These are phyloP conservation scores for Rhagoletis pomonella DNA, from an alignment of 1,140 invertebrate genomes.

Conservation along the genomic window DNA sequence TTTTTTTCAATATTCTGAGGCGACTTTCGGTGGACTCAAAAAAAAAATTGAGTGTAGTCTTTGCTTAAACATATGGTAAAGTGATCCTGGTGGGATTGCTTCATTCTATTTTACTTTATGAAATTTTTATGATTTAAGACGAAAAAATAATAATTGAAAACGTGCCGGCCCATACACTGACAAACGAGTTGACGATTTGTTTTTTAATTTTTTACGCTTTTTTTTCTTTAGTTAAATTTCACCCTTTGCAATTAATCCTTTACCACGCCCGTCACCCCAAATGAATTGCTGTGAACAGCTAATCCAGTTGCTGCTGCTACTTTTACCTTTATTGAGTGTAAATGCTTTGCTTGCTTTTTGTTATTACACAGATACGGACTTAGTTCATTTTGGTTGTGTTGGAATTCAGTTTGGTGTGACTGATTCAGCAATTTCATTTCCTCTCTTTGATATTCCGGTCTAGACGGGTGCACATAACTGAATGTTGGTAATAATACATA, in stretches of 20 bases:
- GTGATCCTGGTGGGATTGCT: too few relatives aligned
- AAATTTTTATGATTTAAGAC: not conserved
- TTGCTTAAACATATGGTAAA: too few relatives aligned
- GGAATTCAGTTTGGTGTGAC: not conserved
- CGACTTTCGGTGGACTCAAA: too few relatives aligned
- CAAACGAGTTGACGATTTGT: not conserved
- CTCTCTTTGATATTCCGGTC: constrained; percentile 31
- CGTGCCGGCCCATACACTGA: too few relatives aligned
- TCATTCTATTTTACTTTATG: too few relatives aligned
- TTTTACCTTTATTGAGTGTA: not conserved
- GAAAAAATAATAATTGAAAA: constrained; percentile 21
- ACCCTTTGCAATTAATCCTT: not conserved
- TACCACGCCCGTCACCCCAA: not conserved
- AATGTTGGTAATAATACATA: not conserved
- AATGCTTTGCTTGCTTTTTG: not conserved
- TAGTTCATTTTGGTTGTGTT: not conserved
- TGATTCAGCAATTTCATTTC: constrained; percentile 38
- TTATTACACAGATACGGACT: too few relatives aligned
- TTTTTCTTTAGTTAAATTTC: not conserved
- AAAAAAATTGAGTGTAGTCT: too few relatives aligned
- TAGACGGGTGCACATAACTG: not conserved
- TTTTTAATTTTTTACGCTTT: not conserved
- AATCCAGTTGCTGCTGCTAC: not conserved
- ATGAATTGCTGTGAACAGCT: too few relatives aligned
- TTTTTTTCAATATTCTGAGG: too few relatives aligned